Percentiles rank a stretch among this genome's conserved stretches.
Conservation (phyloP, 2,888 invertebrate genomes). For the Clepsis dumicolana region DNA sequence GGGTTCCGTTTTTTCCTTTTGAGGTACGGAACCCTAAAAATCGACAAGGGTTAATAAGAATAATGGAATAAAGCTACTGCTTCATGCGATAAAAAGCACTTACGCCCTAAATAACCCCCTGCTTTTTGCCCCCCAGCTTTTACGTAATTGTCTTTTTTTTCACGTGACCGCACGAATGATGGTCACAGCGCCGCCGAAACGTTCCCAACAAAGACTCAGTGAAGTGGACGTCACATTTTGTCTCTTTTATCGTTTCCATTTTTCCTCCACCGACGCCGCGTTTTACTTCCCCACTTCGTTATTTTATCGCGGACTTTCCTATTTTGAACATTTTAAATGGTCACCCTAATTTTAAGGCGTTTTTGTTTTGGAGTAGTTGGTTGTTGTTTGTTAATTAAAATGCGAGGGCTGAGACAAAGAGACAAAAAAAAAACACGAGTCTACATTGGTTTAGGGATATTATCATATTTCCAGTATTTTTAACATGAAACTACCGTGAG, state of each 20-base stretch:
- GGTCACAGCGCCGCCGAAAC: conserved; percentile 50
- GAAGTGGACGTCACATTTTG: conserved; percentile 48
- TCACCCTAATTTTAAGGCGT: conserved; percentile 14
- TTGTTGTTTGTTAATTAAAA: not conserved
- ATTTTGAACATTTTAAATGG: conserved; percentile 25
- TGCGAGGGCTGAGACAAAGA: too few relatives aligned
- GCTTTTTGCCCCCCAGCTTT: conserved; percentile 20
- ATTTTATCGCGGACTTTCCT: conserved; percentile 37
- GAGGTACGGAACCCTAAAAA: too few relatives aligned
- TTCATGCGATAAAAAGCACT: not conserved
- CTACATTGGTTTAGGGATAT: too few relatives aligned
- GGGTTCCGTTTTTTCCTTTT: too few relatives aligned
- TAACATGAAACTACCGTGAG: too few relatives aligned
- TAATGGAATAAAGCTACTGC: not conserved
- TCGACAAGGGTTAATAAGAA: not conserved
- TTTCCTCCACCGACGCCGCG: conserved; percentile 39
- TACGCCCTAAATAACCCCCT: conserved; percentile 25
- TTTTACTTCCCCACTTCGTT: conserved; percentile 40
- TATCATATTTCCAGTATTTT: too few relatives aligned
- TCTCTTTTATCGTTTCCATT: conserved; percentile 45
- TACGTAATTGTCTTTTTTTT: conserved; percentile 36
- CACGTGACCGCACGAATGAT: conserved; percentile 47
- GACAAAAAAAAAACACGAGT: too few relatives aligned
- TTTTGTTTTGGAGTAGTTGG: not conserved
- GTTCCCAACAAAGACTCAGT: conserved; percentile 46